Evolutionary conservation across 1,140 invertebrate species (phyloP).

Genomic region (Tetragonula clypearis): DNA sequence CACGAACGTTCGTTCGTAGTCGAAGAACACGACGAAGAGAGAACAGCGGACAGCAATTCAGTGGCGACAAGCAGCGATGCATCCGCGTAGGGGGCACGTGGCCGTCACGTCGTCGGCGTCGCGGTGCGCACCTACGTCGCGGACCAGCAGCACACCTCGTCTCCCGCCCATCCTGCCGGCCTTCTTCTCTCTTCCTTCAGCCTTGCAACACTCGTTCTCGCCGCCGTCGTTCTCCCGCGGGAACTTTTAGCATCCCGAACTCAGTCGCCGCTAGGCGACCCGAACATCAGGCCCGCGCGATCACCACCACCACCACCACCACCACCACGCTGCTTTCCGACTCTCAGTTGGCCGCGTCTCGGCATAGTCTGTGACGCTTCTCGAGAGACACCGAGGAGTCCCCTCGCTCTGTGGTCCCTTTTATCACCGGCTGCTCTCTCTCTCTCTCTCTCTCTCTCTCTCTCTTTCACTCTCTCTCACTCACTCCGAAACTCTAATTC

Average conservation of each 20-base stretch:
- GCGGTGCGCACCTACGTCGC: slow-evolving; percentile 66
- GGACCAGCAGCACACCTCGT: slow-evolving; percentile 48
- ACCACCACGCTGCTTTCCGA: slow-evolving; percentile 46
- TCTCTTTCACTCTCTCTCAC: neutral
- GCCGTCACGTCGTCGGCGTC: slow-evolving; percentile 71
- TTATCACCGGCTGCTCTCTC: neutral
- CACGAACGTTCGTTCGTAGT: no score
- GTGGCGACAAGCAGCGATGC: slow-evolving; percentile 43
- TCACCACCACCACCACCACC: no score
- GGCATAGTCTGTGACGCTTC: slow-evolving; percentile 50
- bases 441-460: no score
- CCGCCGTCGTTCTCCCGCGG: slow-evolving; percentile 50
- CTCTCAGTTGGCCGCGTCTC: slow-evolving; percentile 33
- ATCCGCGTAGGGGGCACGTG: slow-evolving; percentile 66
- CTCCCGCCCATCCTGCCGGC: slow-evolving; percentile 58
- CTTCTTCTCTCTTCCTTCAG: slow-evolving; percentile 20
- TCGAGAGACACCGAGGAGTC: neutral
- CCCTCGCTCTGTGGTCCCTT: neutral
- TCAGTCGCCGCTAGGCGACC: slow-evolving; percentile 72
- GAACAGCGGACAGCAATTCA: slow-evolving; percentile 17
- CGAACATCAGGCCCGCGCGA: slow-evolving; percentile 57
- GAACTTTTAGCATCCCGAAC: slow-evolving; percentile 43
- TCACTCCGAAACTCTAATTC: neutral
- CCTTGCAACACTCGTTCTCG: slow-evolving; percentile 23
- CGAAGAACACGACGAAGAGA: no score